Evolutionary conservation across 2,888 invertebrate genomes (phyloP).

Genomic region (Cremastinae sp.): DNA sequence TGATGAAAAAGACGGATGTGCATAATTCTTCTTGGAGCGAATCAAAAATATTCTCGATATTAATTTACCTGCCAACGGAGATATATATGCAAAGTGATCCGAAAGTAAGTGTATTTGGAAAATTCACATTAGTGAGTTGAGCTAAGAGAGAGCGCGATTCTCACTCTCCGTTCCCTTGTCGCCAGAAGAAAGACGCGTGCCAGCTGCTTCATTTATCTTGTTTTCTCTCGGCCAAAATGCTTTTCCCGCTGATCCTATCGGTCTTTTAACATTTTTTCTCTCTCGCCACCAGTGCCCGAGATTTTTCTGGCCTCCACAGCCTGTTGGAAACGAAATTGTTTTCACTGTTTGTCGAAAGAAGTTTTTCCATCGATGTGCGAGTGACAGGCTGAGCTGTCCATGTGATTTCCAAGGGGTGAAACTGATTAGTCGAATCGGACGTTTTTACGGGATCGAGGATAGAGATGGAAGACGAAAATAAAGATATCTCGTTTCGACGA

Average conservation of each 20-base stretch:
- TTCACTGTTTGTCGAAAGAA: not conserved
- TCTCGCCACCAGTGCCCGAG: not conserved
- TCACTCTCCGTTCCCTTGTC: conserved; percentile 24
- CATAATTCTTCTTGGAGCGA: not conserved
- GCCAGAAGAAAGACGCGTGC: conserved; percentile 32
- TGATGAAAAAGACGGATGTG: not conserved
- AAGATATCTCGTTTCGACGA: conserved; percentile 2
- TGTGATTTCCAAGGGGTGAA: conserved; percentile 12
- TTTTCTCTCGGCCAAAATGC: conserved; percentile 32
- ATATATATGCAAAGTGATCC: conserved; percentile 34
- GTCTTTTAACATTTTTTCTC: conserved; percentile 13
- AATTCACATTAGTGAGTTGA: conserved; percentile 64
- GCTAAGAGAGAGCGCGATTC: conserved; percentile 41
- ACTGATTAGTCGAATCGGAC: conserved; percentile 45
- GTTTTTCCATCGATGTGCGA: conserved; percentile 23
- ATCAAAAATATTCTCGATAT: conserved; percentile 24
- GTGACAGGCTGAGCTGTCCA: conserved; percentile 33
- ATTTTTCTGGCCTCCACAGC: conserved; percentile 2
- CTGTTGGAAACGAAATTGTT: conserved; percentile 3
- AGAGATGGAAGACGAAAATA: not conserved
- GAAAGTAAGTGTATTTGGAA: conserved; percentile 68
- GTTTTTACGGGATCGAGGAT: conserved; percentile 33
- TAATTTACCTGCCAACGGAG: conserved; percentile 27
- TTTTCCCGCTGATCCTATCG: conserved; percentile 20
- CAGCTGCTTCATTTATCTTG: conserved; percentile 71